phyloP scores from a whole-genome alignment of 1,140 invertebrate species.

The Meloidogyne exigua region DNA sequence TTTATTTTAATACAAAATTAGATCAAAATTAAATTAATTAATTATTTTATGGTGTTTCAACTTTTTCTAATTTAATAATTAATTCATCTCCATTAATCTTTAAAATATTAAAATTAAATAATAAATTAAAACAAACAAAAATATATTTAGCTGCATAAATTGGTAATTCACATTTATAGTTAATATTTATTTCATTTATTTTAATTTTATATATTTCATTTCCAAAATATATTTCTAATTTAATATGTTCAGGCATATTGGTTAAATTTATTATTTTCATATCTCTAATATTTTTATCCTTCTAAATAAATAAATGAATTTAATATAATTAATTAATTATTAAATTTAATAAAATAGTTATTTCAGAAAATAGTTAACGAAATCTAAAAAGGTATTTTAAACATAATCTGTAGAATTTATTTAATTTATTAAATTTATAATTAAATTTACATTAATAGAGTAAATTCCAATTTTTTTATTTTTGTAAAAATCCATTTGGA shows the following conservation, averaged over 20 bases:
- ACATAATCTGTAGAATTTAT: no score
- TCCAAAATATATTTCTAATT: conserved; percentile 1
- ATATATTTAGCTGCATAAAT: neutral
- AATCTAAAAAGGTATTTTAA: no score
- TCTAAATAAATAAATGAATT: neutral
- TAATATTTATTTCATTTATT: neutral
- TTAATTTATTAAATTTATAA: no score
- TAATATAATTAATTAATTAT: no score
- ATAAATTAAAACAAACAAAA: neutral
- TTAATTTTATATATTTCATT: neutral
- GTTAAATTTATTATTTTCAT: neutral
- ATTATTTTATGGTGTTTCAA: neutral
- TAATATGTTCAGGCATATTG: neutral
- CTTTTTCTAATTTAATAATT: neutral
- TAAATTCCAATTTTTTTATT: neutral
- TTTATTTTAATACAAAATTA: no score
- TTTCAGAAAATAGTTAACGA: no score
- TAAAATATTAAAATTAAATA: neutral
- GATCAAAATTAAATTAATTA: neutral
- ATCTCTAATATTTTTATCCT: neutral
- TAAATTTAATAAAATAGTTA: no score
- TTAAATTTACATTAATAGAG: no score
- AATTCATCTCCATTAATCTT: neutral
- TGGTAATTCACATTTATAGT: neutral
- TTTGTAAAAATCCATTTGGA: neutral